Evolutionary conservation across 1,140 invertebrate species (phyloP).

Genomic region (Papilio dardanus): DNA sequence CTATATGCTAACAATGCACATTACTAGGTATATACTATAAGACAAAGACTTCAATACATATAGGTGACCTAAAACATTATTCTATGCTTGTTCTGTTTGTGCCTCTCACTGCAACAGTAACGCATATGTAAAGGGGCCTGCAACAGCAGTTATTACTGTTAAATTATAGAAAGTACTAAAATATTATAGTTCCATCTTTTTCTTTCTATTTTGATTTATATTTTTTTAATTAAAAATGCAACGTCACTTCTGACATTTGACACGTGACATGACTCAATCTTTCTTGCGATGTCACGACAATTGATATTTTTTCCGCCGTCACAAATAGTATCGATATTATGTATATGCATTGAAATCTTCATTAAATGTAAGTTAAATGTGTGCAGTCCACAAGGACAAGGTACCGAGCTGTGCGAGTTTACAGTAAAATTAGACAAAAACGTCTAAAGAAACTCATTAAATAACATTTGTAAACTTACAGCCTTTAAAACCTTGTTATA

Average conservation of each 20-base stretch:
- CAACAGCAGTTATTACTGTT: background rate
- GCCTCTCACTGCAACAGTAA: background rate
- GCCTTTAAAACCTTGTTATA: constrained; percentile 58
- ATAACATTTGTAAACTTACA: constrained; percentile 58
- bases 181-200: background rate
- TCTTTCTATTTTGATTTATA: background rate
- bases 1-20: constrained; percentile 78
- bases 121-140: background rate
- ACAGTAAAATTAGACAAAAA: constrained; percentile 38
- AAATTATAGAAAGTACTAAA: background rate
- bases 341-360: constrained; percentile 20
- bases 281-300: background rate
- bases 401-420: constrained; percentile 76
- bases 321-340: background rate
- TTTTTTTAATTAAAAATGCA: background rate
- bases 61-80: background rate
- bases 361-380: constrained; percentile 64
- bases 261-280: background rate
- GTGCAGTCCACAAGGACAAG: constrained; percentile 72
- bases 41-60: constrained; percentile 40
- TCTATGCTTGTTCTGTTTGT: background rate
- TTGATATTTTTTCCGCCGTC: background rate
- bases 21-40: constrained; percentile 59
- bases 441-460: constrained; percentile 48
- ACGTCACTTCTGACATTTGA: background rate